Conservation (phyloP, 2,113 vertebrate genomes). For the Corythoichthys haematopterus region DNA sequence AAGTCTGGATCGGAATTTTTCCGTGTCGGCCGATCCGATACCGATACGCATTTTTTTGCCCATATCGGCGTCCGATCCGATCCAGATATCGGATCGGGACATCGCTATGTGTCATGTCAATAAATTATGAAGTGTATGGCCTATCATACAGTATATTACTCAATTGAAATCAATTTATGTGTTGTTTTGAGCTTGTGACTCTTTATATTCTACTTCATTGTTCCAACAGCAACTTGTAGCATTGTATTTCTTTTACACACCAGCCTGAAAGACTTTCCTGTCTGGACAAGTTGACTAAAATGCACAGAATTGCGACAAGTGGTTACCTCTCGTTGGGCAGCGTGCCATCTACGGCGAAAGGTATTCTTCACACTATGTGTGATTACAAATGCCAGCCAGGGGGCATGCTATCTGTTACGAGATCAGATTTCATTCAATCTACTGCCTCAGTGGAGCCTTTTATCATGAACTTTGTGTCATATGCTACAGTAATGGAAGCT, state of each 20-base stretch:
- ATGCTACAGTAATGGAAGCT: neutral
- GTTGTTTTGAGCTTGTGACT: neutral
- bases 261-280: conserved; percentile 1
- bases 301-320: too few species aligned
- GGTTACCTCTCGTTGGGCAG: neutral
- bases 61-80: too few species aligned
- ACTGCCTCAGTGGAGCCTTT: neutral
- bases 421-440: neutral
- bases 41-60: too few species aligned
- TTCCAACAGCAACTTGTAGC: neutral
- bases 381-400: neutral
- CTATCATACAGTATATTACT: too few species aligned
- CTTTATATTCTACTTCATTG: neutral
- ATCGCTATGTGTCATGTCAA: too few species aligned
- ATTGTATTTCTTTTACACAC: neutral
- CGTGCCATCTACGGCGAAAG: neutral
- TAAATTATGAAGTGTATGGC: too few species aligned
- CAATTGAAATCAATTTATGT: neutral
- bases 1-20: too few species aligned
- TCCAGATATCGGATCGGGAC: too few species aligned
- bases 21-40: too few species aligned
- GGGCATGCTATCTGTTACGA: neutral
- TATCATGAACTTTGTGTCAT: neutral
- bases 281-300: conserved; percentile 2
- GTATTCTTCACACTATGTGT: neutral